These are phyloP conservation scores for Dryobates pubescens DNA, from an alignment of 2,797 vertebrate species.

Conservation along the genomic window DNA sequence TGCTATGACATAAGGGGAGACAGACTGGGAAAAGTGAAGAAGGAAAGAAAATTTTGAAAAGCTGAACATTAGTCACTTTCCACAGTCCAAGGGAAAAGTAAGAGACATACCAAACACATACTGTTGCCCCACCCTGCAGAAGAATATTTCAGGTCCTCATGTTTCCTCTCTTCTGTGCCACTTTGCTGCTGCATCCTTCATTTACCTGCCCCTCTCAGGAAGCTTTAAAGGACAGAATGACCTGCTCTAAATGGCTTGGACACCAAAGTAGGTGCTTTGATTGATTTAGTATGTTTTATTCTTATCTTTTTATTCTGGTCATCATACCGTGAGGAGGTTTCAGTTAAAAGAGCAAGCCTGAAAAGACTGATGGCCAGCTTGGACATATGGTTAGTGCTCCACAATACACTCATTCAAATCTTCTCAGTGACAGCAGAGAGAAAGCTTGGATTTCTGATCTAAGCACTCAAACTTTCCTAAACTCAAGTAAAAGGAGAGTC, in stretches of 20 bases:
- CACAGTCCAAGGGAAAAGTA: neutral
- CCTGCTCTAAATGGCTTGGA: neutral
- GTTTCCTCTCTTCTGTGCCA: neutral
- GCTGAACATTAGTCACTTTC: neutral
- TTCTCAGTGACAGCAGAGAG: constrained; percentile 10
- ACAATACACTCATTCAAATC: constrained; percentile 45
- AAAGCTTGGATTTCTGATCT: constrained; percentile 27
- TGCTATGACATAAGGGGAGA: neutral
- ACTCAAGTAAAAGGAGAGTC: neutral
- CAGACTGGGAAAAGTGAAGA: neutral
- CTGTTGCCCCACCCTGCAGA: neutral
- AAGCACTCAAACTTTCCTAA: neutral
- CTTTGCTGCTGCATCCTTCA: neutral
- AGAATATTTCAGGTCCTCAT: neutral
- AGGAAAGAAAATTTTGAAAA: neutral
- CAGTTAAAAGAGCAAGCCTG: constrained; percentile 14
- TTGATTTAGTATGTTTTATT: neutral
- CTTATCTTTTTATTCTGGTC: constrained; percentile 13
- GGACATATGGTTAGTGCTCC: neutral
- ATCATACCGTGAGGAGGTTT: neutral
- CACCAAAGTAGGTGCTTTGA: neutral
- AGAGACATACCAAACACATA: neutral
- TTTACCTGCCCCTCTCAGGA: neutral
- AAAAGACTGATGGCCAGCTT: constrained; percentile 18
- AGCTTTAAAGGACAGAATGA: neutral